Evolutionary conservation across 2,888 invertebrate species (phyloP), one percentile per base, ranked within the genome.

Genomic region (Tillus elongatus): DNA sequence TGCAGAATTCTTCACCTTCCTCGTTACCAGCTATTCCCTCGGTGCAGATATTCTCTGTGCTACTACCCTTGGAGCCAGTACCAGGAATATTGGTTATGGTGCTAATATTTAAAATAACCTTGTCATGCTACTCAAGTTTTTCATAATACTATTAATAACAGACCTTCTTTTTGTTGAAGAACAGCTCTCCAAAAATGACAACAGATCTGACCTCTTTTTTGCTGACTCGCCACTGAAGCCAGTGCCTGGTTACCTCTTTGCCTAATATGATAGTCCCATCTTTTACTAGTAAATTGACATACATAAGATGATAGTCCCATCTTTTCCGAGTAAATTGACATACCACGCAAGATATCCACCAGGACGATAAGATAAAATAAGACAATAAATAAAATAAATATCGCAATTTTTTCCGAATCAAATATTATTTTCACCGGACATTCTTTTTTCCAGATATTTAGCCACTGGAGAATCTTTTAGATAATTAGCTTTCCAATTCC

Each of bases 221-320:
- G 54, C 53, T 42, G 56, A 53, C 47, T 57, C 53, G 33, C 58
- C 57, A 16, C 45, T 40, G 13, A 45, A 47, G 42, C 45, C 46
- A 3, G 40, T 46, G n/a, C 44, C 39, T 9, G 50, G 46, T 50
- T 59, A 34, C 51, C 54, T 53, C 42, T 48, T 10, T 55, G 46
- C 35, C 52, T 45, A 37, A 58, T 49, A 40, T 59, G 57, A 43
- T 58, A 58, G 35, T 60, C 41, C 54, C 58, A 59, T 26, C 56
- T 47, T 36, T 56, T 57, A 39, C 37, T 45, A 43, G n/a, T n/a
- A n/a, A n/a, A n/a, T n/a, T n/a, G n/a, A n/a, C n/a, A n/a, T n/a
- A n/a, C n/a, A n/a, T n/a, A n/a, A n/a, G n/a, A n/a, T n/a, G n/a
- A n/a, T n/a, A n/a, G n/a, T n/a, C n/a, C n/a, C 53, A 54, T 39